Conservation (phyloP, 2,113 vertebrate species). For the Gallinago paraguaiae region DNA sequence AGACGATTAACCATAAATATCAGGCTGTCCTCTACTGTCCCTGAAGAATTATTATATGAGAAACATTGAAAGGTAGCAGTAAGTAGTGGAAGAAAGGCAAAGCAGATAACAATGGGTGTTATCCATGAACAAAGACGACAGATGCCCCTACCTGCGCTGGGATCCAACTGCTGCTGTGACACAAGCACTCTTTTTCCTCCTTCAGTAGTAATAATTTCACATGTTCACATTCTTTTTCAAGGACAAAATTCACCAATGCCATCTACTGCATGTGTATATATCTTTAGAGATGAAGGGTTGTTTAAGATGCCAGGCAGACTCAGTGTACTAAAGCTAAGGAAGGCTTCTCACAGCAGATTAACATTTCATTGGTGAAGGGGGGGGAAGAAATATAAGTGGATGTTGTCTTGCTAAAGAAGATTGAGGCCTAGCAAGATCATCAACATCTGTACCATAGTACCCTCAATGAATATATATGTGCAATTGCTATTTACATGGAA, state of each 20-base stretch:
- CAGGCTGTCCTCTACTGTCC: neutral
- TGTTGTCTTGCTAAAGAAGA: neutral
- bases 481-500: neutral
- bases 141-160: neutral
- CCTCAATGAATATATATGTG: neutral
- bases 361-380: neutral
- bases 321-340: neutral
- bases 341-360: neutral
- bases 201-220: neutral
- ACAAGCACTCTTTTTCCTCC: neutral
- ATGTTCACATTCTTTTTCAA: neutral
- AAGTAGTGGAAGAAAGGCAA: neutral
- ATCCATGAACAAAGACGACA: neutral
- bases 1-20: neutral
- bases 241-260: neutral
- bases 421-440: neutral
- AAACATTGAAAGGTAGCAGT: neutral
- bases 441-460: neutral
- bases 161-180: neutral
- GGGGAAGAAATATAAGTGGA: neutral
- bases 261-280: neutral
- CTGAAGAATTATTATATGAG: neutral
- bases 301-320: neutral
- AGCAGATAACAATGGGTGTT: neutral
- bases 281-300: neutral